These are phyloP conservation scores for Sigmodon hispidus DNA, from an alignment of 2,113 vertebrate species.

Conservation along the genomic window DNA sequence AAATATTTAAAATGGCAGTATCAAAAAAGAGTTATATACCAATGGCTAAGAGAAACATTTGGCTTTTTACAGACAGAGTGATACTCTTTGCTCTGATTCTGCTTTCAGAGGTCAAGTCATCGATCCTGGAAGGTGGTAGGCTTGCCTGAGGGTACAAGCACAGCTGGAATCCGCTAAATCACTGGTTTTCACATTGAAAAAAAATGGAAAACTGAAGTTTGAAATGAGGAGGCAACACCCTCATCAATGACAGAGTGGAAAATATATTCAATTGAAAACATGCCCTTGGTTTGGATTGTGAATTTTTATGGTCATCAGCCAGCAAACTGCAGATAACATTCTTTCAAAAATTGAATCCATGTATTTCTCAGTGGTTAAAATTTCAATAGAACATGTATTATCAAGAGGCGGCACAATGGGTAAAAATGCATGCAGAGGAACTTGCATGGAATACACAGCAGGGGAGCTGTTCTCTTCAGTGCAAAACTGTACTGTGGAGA, in stretches of 20 bases:
- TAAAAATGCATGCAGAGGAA: not conserved
- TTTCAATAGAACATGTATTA: not conserved
- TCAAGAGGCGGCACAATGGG: not conserved
- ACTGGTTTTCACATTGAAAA: conserved; percentile 43
- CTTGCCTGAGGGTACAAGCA: not conserved
- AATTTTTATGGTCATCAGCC: conserved; percentile 54
- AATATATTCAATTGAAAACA: conserved; percentile 41
- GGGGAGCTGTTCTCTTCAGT: not conserved
- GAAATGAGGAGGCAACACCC: not conserved
- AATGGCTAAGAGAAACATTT: not conserved
- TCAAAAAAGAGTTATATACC: conserved; percentile 30
- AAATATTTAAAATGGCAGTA: conserved; percentile 67
- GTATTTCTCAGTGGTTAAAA: conserved; percentile 33
- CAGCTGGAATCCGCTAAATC: conserved; percentile 46
- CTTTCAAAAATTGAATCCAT: conserved; percentile 63
- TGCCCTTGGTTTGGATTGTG: conserved; percentile 25
- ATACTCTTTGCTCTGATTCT: not conserved
- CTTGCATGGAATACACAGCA: not conserved
- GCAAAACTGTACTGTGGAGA: not conserved
- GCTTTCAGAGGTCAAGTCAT: not conserved
- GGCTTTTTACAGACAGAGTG: not conserved
- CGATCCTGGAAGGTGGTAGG: conserved; percentile 14
- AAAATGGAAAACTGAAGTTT: not conserved
- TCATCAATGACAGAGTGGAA: conserved; percentile 13
- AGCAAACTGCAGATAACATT: conserved; percentile 52